Conservation (phyloP, 2,888 invertebrate species). For the Heterodera filipjevi region DNA sequence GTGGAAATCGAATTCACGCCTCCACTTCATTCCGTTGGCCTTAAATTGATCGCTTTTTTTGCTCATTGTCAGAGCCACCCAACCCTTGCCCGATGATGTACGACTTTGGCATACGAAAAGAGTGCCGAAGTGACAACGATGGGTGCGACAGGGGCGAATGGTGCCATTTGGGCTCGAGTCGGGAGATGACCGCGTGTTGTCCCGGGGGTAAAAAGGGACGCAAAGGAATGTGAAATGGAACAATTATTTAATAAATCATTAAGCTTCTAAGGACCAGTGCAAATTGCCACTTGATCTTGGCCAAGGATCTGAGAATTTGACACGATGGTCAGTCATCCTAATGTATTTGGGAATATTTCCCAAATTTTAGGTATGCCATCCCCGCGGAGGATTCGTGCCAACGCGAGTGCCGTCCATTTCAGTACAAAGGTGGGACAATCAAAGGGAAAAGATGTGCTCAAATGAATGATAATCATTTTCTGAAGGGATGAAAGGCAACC, state of each 20-base stretch:
- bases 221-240: background rate
- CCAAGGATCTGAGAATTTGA: constrained; percentile 56
- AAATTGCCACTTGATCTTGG: constrained; percentile 55
- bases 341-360: background rate
- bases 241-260: background rate
- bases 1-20: background rate
- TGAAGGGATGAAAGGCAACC: constrained; percentile 61
- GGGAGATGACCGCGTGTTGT: constrained; percentile 59
- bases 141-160: constrained; percentile 49
- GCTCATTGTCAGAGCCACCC: constrained; percentile 50
- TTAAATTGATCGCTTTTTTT: background rate
- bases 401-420: constrained; percentile 59
- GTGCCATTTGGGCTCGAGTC: constrained; percentile 60
- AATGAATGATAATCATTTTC: background rate
- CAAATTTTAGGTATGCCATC: constrained; percentile 52
- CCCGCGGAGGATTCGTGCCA: constrained; percentile 57
- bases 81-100: constrained; percentile 59
- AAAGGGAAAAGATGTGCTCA: background rate
- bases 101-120: constrained; percentile 40
- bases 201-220: constrained; percentile 48
- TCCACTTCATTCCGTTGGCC: too few relatives aligned
- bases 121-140: constrained; percentile 38
- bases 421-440: constrained; percentile 45
- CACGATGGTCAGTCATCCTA: constrained; percentile 53
- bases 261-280: constrained; percentile 56